phyloP scores from a whole-genome alignment of 2,797 vertebrate genomes.

The Silurus aristotelis region DNA sequence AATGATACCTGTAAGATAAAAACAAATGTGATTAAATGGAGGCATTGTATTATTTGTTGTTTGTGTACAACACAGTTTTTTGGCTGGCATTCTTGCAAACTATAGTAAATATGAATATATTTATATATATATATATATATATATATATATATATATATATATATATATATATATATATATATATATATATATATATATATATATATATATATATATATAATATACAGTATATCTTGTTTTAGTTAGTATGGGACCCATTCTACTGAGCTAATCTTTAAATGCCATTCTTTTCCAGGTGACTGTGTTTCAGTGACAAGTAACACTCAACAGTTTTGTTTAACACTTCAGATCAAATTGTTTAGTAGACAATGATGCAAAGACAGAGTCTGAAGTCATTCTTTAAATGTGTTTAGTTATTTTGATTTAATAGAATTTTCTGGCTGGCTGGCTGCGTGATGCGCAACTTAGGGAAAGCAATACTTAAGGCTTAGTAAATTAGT shows the following conservation, averaged over 20 bases:
- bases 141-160: too few relatives aligned
- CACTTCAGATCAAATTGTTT: neutral
- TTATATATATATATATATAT: too few relatives aligned
- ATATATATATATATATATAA: too few relatives aligned
- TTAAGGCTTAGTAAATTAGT: slow-evolving; percentile 34
- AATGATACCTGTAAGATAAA: slow-evolving; percentile 21
- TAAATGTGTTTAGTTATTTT: neutral
- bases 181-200: too few relatives aligned
- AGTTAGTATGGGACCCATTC: slow-evolving; percentile 61
- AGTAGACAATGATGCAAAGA: neutral
- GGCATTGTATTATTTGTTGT: slow-evolving; percentile 25
- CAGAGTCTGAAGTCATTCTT: slow-evolving; percentile 2
- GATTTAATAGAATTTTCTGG: slow-evolving; percentile 5
- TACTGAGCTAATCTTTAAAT: slow-evolving; percentile 9
- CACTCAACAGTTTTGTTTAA: neutral
- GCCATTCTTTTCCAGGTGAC: slow-evolving; percentile 32
- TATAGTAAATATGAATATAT: too few relatives aligned
- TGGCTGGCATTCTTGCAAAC: neutral
- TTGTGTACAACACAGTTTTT: slow-evolving; percentile 20
- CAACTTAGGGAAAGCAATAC: slow-evolving; percentile 48
- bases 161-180: too few relatives aligned
- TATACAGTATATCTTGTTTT: slow-evolving; percentile 52
- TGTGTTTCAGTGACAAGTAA: slow-evolving; percentile 20
- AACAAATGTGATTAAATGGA: slow-evolving; percentile 19
- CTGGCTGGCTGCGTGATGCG: slow-evolving; percentile 17